A percentile compares a stretch with the other conserved stretches of the same genome.
Evolutionary conservation across 2,888 invertebrate genomes (phyloP).

Genomic region (Bedellia somnulentella): DNA sequence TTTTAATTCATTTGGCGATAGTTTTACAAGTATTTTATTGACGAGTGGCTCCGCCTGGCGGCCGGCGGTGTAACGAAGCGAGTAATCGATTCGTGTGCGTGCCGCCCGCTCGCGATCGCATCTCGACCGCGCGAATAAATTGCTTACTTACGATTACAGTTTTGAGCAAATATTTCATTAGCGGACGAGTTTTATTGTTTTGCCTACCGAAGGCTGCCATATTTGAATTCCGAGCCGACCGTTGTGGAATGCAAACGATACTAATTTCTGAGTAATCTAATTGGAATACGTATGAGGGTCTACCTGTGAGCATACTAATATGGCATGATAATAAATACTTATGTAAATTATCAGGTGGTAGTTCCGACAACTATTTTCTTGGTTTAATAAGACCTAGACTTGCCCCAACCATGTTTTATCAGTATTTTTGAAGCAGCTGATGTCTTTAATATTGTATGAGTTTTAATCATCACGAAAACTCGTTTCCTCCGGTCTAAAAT

Average conservation of each 20-base stretch:
- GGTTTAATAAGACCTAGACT: too few relatives aligned
- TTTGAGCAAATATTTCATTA: slow-evolving; percentile 26
- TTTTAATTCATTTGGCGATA: slow-evolving; percentile 60
- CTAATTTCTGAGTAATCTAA: too few relatives aligned
- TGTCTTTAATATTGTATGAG: too few relatives aligned
- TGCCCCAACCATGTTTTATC: too few relatives aligned
- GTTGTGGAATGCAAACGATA: slow-evolving; percentile 1
- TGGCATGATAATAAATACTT: too few relatives aligned
- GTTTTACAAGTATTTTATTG: slow-evolving; percentile 61
- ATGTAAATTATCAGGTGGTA: too few relatives aligned
- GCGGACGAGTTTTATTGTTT: slow-evolving; percentile 20
- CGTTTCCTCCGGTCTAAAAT: too few relatives aligned
- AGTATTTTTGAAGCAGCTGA: too few relatives aligned
- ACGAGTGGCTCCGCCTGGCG: slow-evolving; percentile 55
- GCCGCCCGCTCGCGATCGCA: slow-evolving; percentile 37
- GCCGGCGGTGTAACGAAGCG: slow-evolving; percentile 39
- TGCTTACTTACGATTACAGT: slow-evolving; percentile 16
- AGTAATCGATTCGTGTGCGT: slow-evolving; percentile 56
- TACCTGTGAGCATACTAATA: too few relatives aligned
- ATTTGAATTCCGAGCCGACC: slow-evolving; percentile 9
- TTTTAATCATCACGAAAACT: too few relatives aligned
- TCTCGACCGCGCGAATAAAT: slow-evolving; percentile 22
- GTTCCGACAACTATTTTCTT: too few relatives aligned
- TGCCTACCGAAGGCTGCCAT: slow-evolving; percentile 7
- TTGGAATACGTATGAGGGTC: too few relatives aligned